These are phyloP conservation scores for Petaurus breviceps DNA, from an alignment of 2,113 vertebrate genomes.

Conservation along the genomic window DNA sequence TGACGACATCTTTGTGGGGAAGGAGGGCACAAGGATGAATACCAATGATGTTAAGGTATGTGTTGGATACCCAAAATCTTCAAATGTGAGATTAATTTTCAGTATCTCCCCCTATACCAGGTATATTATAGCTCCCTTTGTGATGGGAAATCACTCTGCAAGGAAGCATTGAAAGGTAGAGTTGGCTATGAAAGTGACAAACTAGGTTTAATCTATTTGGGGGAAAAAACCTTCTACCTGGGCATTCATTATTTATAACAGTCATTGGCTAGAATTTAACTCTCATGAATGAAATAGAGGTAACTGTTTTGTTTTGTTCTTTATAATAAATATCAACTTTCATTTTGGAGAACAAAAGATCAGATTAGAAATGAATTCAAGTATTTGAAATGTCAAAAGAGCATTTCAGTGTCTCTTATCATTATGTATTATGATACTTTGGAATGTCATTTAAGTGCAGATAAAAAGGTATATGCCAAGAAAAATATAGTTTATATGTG, in stretches of 20 bases:
- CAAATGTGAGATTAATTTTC: not conserved
- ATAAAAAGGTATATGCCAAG: not conserved
- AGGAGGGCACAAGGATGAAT: constrained; percentile 89
- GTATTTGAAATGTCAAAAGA: constrained; percentile 26
- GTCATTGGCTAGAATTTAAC: not conserved
- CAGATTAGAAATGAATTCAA: constrained; percentile 50
- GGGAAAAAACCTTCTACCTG: not conserved
- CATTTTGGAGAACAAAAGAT: constrained; percentile 40
- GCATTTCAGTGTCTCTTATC: constrained; percentile 32
- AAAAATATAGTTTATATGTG: not conserved
- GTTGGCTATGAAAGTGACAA: not conserved
- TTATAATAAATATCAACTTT: constrained; percentile 40
- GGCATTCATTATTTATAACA: not conserved
- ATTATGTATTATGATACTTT: constrained; percentile 44
- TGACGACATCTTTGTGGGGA: constrained; percentile 90
- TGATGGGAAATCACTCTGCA: not conserved
- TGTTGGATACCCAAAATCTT: not conserved
- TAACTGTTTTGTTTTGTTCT: not conserved
- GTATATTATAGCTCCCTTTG: not conserved
- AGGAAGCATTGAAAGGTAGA: not conserved
- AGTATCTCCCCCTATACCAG: not conserved
- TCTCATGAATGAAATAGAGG: constrained; percentile 48
- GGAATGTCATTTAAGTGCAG: constrained; percentile 34
- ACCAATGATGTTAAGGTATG: constrained; percentile 88
- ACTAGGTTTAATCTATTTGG: constrained; percentile 3